Conservation (phyloP, 2,797 vertebrate species). For the Onychomys leucogaster region DNA sequence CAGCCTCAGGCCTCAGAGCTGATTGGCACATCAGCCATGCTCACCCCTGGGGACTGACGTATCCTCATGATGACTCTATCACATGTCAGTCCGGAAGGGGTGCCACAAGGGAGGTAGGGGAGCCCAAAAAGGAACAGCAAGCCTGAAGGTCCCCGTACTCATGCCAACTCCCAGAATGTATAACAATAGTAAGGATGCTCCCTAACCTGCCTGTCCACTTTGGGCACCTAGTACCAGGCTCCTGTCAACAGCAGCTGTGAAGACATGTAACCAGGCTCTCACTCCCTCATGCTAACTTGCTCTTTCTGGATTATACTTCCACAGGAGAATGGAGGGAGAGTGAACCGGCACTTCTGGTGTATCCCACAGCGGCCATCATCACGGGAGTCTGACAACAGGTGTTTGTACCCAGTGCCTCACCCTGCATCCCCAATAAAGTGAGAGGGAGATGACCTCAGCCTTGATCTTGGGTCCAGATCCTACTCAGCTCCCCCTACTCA, state of each 20-base stretch:
- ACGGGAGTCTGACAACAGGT: neutral
- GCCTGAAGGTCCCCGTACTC: neutral
- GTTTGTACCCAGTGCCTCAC: neutral
- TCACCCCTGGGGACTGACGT: neutral
- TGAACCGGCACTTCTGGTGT: neutral
- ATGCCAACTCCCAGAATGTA: neutral
- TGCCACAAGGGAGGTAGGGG: neutral
- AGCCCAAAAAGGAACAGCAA: neutral
- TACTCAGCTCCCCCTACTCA: neutral
- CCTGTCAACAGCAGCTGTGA: neutral
- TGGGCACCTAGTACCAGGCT: neutral
- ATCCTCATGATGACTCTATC: conserved; percentile 35
- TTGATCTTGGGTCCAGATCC: neutral
- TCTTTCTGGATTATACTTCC: neutral
- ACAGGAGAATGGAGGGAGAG: neutral
- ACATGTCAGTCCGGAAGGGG: neutral
- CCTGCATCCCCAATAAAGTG: neutral
- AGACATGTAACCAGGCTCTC: neutral
- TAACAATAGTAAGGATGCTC: neutral
- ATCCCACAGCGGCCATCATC: neutral
- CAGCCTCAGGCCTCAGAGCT: neutral
- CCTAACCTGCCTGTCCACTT: neutral
- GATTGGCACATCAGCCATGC: neutral
- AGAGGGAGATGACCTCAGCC: neutral
- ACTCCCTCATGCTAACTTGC: neutral